Conservation (phyloP, 2,888 invertebrate species). For the Biston stratarius region DNA sequence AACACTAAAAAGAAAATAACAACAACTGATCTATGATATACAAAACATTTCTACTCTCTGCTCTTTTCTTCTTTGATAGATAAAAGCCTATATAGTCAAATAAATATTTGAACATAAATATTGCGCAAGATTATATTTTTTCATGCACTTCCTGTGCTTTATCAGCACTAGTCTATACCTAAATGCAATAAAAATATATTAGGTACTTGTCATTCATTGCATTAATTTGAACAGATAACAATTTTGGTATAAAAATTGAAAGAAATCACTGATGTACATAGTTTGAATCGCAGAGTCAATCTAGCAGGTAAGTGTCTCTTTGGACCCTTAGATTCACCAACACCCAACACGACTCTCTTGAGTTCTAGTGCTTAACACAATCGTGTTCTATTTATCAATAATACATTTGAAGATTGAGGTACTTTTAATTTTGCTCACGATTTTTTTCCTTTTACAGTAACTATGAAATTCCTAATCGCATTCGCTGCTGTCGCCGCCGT, state of each 20-base stretch:
- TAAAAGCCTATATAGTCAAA: no score
- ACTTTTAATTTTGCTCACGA: neutral
- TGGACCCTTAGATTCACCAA: neutral
- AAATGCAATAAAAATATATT: constrained; percentile 13
- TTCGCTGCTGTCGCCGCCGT: constrained; percentile 54
- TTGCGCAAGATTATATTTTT: neutral
- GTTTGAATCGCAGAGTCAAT: constrained; percentile 28
- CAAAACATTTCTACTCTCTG: no score
- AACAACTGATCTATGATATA: no score
- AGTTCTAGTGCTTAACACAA: no score
- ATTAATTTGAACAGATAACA: constrained; percentile 19
- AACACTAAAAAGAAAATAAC: no score
- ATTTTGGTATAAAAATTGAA: constrained; percentile 21
- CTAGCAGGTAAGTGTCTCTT: constrained; percentile 24
- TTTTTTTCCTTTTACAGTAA: constrained; percentile 34
- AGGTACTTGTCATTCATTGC: constrained; percentile 10
- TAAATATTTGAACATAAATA: no score
- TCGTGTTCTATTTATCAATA: neutral
- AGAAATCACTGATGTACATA: constrained; percentile 9
- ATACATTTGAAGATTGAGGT: neutral
- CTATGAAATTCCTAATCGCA: constrained; percentile 49
- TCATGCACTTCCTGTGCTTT: constrained; percentile 4
- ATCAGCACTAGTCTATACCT: neutral
- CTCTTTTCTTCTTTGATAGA: no score
- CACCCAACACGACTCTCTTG: neutral